A percentile compares a stretch with the other conserved stretches of the same genome.
Conservation (phyloP, 2,113 vertebrate species). For the Lutjanus erythropterus region DNA sequence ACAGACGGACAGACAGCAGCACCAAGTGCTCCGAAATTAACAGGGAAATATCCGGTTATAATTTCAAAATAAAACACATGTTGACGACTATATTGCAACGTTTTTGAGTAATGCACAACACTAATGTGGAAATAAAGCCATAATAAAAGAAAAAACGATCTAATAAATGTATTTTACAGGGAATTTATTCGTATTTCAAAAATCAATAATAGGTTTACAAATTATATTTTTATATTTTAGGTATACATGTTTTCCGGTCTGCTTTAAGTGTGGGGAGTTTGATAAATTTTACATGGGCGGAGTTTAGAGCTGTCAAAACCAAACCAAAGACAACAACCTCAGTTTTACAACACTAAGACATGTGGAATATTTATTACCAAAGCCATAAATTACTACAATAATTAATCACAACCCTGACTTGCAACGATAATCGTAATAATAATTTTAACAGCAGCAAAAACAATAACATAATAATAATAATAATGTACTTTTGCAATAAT, state of each 20-base stretch:
- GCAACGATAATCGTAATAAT: neutral
- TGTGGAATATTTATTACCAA: neutral
- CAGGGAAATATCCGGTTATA: constrained; percentile 34
- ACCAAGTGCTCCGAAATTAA: neutral
- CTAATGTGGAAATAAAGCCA: neutral
- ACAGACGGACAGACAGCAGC: neutral
- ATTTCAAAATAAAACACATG: constrained; percentile 45
- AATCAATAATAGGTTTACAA: too few species aligned
- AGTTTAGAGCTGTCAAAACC: constrained; percentile 52
- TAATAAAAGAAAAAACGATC: neutral
- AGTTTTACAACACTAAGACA: neutral
- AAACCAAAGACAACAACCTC: neutral
- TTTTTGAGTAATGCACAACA: neutral
- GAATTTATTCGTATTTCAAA: too few species aligned
- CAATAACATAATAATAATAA: neutral
- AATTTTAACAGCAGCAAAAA: neutral
- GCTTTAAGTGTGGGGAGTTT: neutral
- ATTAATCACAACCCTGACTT: neutral
- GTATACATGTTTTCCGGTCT: neutral
- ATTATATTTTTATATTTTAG: too few species aligned
- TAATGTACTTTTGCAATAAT: too few species aligned
- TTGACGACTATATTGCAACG: too few species aligned
- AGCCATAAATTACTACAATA: neutral
- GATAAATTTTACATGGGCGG: constrained; percentile 15
- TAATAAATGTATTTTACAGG: too few species aligned